These are phyloP conservation scores for Tenthredo notha DNA, from an alignment of 2,888 invertebrate genomes.

Conservation along the genomic window DNA sequence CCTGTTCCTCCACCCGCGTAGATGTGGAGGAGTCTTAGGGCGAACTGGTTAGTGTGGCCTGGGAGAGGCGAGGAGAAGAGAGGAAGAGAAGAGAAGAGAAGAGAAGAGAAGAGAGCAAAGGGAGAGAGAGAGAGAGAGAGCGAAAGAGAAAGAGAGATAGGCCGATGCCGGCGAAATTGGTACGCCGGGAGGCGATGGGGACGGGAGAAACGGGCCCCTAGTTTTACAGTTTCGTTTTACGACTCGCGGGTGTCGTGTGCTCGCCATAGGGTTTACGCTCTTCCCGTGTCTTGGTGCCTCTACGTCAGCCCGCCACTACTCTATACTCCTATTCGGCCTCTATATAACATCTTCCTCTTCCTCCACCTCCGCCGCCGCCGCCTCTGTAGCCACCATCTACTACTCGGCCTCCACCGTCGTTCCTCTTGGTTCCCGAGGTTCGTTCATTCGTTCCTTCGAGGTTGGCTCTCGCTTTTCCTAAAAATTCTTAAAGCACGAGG, in stretches of 20 bases:
- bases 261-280: constrained; percentile 67
- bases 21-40: constrained; percentile 53
- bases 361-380: neutral
- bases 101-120: constrained; percentile 43
- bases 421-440: constrained; percentile 26
- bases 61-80: constrained; percentile 58
- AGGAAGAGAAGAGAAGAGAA: constrained; percentile 35
- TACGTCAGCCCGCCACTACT: constrained; percentile 48
- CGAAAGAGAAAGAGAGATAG: constrained; percentile 50
- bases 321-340: constrained; percentile 41
- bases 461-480: constrained; percentile 32
- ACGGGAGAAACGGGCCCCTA: constrained; percentile 55
- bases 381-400: neutral
- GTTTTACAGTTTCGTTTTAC: constrained; percentile 74
- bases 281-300: constrained; percentile 48
- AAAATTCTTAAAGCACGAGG: constrained; percentile 31
- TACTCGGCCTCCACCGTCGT: neutral
- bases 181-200: constrained; percentile 51
- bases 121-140: constrained; percentile 5
- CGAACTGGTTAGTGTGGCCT: constrained; percentile 60
- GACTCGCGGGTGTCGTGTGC: constrained; percentile 73
- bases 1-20: constrained; percentile 38
- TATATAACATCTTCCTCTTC: constrained; percentile 35
- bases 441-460: neutral
- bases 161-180: constrained; percentile 56